Conservation (phyloP, 2,113 vertebrate species). For the Ctenomys sociabilis region DNA sequence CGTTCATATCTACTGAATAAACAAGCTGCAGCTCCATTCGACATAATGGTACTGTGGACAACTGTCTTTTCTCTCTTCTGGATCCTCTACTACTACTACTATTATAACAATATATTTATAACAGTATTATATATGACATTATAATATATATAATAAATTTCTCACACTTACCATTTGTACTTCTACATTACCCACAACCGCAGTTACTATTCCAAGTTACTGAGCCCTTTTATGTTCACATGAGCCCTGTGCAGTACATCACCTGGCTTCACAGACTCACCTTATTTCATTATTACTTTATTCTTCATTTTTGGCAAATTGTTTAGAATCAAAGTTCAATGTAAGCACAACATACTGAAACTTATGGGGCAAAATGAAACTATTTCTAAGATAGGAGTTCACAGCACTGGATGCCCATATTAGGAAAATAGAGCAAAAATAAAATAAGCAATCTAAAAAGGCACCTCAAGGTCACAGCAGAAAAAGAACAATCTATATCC, state of each 20-base stretch:
- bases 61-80: background rate
- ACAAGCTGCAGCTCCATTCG: background rate
- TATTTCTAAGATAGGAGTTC: background rate
- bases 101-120: no score
- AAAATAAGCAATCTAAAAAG: background rate
- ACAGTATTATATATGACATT: no score
- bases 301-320: background rate
- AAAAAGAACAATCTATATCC: background rate
- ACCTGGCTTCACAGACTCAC: background rate
- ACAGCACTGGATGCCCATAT: background rate
- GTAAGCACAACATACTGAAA: background rate
- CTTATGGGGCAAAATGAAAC: background rate
- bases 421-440: background rate
- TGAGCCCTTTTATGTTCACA: background rate
- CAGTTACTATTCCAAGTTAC: background rate
- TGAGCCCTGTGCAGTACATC: background rate
- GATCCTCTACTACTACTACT: background rate
- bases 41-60: background rate
- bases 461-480: background rate
- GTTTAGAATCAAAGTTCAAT: background rate
- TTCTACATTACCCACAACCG: background rate
- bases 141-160: background rate
- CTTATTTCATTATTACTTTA: background rate
- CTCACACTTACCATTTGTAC: background rate
- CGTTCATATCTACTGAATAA: background rate